phyloP scores from a whole-genome alignment of 2,797 vertebrate species.

The Pempheris klunzingeri region DNA sequence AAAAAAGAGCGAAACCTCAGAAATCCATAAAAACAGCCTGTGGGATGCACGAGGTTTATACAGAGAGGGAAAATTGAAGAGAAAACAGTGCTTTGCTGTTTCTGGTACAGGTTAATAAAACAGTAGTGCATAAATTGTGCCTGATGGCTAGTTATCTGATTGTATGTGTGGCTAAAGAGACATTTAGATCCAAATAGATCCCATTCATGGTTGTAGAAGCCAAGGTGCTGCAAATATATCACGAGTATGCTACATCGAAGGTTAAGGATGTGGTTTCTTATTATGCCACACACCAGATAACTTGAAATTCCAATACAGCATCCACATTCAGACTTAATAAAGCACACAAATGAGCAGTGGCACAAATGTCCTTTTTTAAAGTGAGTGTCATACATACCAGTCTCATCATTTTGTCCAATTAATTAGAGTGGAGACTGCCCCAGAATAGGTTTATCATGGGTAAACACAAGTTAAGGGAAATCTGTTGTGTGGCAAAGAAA shows the following conservation, averaged over 20 bases:
- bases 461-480: conserved; percentile 67
- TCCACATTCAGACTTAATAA: conserved; percentile 22
- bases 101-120: conserved; percentile 52
- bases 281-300: not conserved
- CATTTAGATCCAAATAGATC: conserved; percentile 35
- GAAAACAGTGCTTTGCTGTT: conserved; percentile 25
- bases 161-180: conserved; percentile 19
- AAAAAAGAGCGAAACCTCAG: conserved; percentile 29
- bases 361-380: conserved; percentile 33
- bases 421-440: not conserved
- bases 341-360: conserved; percentile 39
- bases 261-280: conserved; percentile 31
- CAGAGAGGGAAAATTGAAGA: conserved; percentile 36
- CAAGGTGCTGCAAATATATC: conserved; percentile 1
- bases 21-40: conserved; percentile 56
- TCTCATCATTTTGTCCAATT: conserved; percentile 14
- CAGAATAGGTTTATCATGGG: conserved; percentile 11
- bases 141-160: conserved; percentile 33
- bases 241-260: conserved; percentile 26
- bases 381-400: not conserved
- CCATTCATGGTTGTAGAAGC: not conserved
- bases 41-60: conserved; percentile 22
- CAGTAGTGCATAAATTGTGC: conserved; percentile 17
- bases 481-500: conserved; percentile 67
- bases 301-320: conserved; percentile 22